phyloP scores from a whole-genome alignment of 2,888 invertebrate genomes.

The Eristalis tenax region DNA sequence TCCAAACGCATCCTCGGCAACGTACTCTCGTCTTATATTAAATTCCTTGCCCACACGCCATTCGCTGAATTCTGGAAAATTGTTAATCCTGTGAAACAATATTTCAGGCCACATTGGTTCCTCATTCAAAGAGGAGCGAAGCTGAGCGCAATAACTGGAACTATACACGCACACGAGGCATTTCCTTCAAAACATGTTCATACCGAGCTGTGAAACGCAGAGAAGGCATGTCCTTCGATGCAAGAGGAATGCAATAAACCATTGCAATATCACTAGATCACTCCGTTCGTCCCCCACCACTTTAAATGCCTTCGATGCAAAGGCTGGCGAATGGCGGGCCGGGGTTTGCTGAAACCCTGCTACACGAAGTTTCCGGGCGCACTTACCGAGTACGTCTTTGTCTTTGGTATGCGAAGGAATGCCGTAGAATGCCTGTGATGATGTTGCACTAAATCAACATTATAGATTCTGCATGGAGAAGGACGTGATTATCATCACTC shows the following conservation, averaged over 20 bases:
- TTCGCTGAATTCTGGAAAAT: neutral
- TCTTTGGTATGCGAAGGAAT: constrained; percentile 21
- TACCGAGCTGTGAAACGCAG: neutral
- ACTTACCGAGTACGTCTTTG: neutral
- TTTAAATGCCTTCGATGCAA: neutral
- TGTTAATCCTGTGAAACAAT: constrained; percentile 30
- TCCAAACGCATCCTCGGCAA: neutral
- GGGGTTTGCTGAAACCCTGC: constrained; percentile 3
- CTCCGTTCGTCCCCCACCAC: neutral
- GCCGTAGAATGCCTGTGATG: constrained; percentile 18
- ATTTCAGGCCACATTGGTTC: constrained; percentile 15
- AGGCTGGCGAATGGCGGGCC: neutral
- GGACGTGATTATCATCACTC: constrained; percentile 36
- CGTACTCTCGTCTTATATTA: constrained; percentile 24
- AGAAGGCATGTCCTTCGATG: constrained; percentile 18
- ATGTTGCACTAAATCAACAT: constrained; percentile 40
- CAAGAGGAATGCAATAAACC: constrained; percentile 39
- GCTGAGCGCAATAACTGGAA: constrained; percentile 3
- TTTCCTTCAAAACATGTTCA: neutral
- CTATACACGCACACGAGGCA: neutral
- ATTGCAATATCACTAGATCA: constrained; percentile 5
- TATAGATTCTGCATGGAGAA: constrained; percentile 27
- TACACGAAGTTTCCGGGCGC: neutral
- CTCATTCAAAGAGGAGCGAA: neutral
- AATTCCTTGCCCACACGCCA: constrained; percentile 19